Evolutionary conservation across 2,888 invertebrate species (phyloP), one percentile per base, ranked within the genome.

Genomic region (Scaeva pyrastri): DNA sequence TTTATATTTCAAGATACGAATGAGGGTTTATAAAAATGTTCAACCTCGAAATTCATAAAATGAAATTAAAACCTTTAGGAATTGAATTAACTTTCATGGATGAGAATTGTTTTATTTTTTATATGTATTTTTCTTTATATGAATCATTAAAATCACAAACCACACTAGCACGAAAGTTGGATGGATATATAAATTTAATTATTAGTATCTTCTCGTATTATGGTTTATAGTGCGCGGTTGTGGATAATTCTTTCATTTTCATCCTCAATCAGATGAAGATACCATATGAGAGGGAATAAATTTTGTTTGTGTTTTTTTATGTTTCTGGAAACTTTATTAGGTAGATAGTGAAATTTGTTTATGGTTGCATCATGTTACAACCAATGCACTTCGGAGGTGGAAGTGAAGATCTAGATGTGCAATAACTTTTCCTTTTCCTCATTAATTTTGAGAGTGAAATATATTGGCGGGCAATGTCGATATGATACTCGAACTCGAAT

Each of bases 111-210:
- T 58, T 39, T 26, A 48, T 43, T 73, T 73, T n/a, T n/a, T n/a
- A n/a, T n/a, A n/a, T 62, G 3, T 21, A 39, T 39, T 26, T 48
- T 41, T 72, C 60, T 31, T 7, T 31, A 31, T 73, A 62, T 62
- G 62, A 62, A 23, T 58, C 73, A 62, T 62, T 62, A 60, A 62
- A 73, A 73, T 48, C 39, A 36, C 7, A 39, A 50, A n/a, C 60
- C 16, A 26, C 41, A 68, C 41, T 39, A 31, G 19, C 62, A 62
- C 16, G 50, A 62, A 73, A 66, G 73, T 41, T 50, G 39, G 50
- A 62, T 62, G 60, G 26, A 71, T 62, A 71, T 62, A 73, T 62
- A 62, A 73, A 73, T 62, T 73, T 62, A 73, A 73, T 73, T 62
- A 73, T 43, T n/a, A n/a, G 8, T 12, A 10, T 36, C 31, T 66